Evolutionary conservation across 2,888 invertebrate species (phyloP).

Genomic region (Lasioglossum morio): DNA sequence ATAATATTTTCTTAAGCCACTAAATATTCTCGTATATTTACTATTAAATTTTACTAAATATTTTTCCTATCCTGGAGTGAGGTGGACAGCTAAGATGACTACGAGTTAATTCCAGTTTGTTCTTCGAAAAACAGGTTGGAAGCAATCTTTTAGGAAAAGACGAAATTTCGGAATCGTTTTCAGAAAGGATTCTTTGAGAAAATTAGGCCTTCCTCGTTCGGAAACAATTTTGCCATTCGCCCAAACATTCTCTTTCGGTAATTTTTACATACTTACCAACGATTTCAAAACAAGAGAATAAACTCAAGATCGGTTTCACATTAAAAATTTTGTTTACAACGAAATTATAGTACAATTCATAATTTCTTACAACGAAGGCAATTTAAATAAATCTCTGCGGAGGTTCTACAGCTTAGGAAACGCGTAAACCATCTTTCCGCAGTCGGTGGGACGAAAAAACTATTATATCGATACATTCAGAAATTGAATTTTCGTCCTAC

Average conservation of each 20-base stretch:
- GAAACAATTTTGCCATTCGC: background rate
- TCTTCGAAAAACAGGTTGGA: background rate
- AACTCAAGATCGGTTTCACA: background rate
- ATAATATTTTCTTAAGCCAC: background rate
- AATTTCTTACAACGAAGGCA: background rate
- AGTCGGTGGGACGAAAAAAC: background rate
- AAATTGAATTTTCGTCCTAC: background rate
- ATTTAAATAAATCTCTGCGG: background rate
- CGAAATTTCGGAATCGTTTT: background rate
- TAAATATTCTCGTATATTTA: no score
- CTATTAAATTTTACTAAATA: no score
- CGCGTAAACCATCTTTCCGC: background rate
- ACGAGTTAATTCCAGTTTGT: background rate
- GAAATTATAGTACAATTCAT: background rate
- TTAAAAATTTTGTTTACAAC: background rate
- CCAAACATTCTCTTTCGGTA: background rate
- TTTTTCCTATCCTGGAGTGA: background rate
- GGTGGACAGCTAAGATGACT: background rate
- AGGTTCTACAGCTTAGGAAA: background rate
- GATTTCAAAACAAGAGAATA: background rate
- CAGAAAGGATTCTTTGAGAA: background rate
- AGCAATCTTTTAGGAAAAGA: background rate
- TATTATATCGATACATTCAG: background rate
- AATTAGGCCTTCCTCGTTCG: slow-evolving; percentile 16
- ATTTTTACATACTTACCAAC: background rate